Conservation (phyloP, 2,797 vertebrate species). For the Synanceia verrucosa region DNA sequence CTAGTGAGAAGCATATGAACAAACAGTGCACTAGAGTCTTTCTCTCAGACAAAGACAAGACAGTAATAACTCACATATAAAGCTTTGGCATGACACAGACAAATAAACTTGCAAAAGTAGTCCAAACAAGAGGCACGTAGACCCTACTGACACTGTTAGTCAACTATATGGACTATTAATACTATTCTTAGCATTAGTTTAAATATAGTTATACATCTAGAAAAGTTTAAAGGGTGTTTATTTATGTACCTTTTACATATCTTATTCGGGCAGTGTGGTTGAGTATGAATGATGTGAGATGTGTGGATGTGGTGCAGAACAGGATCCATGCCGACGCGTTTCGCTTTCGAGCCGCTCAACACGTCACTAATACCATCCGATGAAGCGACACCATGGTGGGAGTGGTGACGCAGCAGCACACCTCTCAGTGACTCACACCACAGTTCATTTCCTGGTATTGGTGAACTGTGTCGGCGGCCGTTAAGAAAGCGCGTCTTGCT, state of each 20-base stretch:
- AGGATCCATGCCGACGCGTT: slow-evolving; percentile 74
- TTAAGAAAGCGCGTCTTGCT: slow-evolving; percentile 58
- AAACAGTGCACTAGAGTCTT: slow-evolving; percentile 27
- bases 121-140: slow-evolving; percentile 68
- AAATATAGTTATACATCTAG: not conserved
- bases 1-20: slow-evolving; percentile 47
- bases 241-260: not conserved
- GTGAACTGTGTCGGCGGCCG: slow-evolving; percentile 63
- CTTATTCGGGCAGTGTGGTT: slow-evolving; percentile 29
- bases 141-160: slow-evolving; percentile 74
- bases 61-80: slow-evolving; percentile 47
- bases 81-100: slow-evolving; percentile 53
- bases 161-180: slow-evolving; percentile 52
- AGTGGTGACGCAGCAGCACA: slow-evolving; percentile 20
- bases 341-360: slow-evolving; percentile 57
- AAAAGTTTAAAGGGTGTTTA: slow-evolving; percentile 36
- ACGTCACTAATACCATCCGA: slow-evolving; percentile 59
- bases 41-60: slow-evolving; percentile 56
- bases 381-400: slow-evolving; percentile 6
- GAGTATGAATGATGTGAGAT: slow-evolving; percentile 71
- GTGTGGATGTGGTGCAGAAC: slow-evolving; percentile 64
- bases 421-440: slow-evolving; percentile 29
- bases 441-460: slow-evolving; percentile 66
- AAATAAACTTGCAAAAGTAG: slow-evolving; percentile 65
- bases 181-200: slow-evolving; percentile 7